phyloP scores from a whole-genome alignment of 2,113 vertebrate species.

The Chelonoidis abingdonii region DNA sequence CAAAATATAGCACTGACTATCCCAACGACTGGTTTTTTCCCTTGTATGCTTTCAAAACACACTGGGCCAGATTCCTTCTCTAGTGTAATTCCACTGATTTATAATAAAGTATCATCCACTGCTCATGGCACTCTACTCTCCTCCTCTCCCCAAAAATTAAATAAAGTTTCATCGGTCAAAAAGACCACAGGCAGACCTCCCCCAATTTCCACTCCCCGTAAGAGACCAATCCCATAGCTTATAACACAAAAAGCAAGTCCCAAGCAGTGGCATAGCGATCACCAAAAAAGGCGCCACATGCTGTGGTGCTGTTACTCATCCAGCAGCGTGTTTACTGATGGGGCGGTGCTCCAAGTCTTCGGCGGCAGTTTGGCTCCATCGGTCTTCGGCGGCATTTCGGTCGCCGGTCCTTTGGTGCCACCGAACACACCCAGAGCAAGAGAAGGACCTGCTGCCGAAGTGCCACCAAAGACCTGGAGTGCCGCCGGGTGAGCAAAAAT shows the following conservation, averaged over 20 bases:
- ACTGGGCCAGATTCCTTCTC: neutral
- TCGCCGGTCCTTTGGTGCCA: too few species aligned
- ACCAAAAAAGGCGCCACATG: too few species aligned
- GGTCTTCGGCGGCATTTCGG: too few species aligned
- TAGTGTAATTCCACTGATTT: neutral
- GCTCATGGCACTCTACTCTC: neutral
- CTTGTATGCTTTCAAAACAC: neutral
- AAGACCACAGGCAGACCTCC: rapidly evolving
- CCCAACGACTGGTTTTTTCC: neutral
- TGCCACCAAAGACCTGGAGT: too few species aligned
- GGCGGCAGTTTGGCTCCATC: too few species aligned
- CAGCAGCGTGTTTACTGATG: too few species aligned
- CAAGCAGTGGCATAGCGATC: neutral
- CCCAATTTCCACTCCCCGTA: neutral
- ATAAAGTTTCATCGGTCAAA: neutral
- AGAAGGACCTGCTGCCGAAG: too few species aligned
- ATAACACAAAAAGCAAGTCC: neutral
- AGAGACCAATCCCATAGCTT: neutral
- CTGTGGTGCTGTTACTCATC: too few species aligned
- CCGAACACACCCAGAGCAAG: too few species aligned
- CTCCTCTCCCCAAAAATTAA: neutral
- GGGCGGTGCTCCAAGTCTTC: too few species aligned
- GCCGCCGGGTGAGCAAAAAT: too few species aligned
- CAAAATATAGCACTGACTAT: neutral
- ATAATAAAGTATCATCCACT: neutral